Conservation (phyloP, 2,888 invertebrate species). For the Saturnia pavonia region DNA sequence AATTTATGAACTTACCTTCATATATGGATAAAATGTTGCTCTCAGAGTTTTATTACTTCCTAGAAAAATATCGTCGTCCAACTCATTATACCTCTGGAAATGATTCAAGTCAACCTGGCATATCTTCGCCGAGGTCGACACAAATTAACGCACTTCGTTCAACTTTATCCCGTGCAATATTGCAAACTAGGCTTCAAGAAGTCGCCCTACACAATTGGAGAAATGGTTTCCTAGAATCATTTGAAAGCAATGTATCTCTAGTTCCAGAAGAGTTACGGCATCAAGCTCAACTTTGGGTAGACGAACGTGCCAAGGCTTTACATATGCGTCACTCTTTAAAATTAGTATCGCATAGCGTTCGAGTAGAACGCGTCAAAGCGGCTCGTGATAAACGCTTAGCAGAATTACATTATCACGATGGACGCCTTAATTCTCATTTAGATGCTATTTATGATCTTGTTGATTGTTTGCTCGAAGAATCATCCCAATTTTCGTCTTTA, state of each 20-base stretch:
- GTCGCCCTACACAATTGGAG: constrained; percentile 58
- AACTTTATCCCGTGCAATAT: constrained; percentile 49
- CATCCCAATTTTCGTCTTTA: constrained; percentile 46
- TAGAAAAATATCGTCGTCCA: constrained; percentile 55
- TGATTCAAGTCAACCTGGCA: constrained; percentile 23
- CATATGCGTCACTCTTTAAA: constrained; percentile 62
- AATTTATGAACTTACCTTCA: constrained; percentile 54
- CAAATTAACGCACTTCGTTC: constrained; percentile 25
- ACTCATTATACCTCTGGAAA: constrained; percentile 21
- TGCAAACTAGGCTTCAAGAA: constrained; percentile 60
- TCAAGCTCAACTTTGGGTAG: constrained; percentile 60
- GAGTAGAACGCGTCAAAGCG: constrained; percentile 58
- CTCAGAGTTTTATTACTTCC: constrained; percentile 59
- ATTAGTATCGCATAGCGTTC: constrained; percentile 57
- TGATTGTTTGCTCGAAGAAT: constrained; percentile 47
- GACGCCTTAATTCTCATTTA: constrained; percentile 58
- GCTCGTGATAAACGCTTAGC: constrained; percentile 49
- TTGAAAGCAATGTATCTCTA: constrained; percentile 48
- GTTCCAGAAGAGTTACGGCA: constrained; percentile 54
- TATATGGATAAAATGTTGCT: constrained; percentile 52
- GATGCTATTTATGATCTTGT: constrained; percentile 53
- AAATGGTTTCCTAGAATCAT: constrained; percentile 67
- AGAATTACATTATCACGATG: constrained; percentile 58
- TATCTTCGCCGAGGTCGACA: constrained; percentile 27
- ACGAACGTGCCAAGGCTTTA: constrained; percentile 50